phyloP scores from a whole-genome alignment of 2,888 invertebrate genomes.

The Drosophila hawaiiensis region DNA sequence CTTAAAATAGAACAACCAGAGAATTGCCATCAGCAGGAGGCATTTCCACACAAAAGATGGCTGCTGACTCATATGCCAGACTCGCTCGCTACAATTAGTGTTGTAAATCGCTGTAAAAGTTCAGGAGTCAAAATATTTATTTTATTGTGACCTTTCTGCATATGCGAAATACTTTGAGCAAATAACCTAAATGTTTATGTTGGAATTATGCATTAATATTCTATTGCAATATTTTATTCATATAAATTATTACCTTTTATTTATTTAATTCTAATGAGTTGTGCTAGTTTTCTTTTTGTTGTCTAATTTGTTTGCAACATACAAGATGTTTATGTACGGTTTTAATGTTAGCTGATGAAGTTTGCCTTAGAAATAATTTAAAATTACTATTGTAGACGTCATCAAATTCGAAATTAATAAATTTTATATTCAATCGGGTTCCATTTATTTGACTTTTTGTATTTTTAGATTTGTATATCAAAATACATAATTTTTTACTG shows the following conservation, averaged over 20 bases:
- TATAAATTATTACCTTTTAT: neutral
- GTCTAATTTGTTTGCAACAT: neutral
- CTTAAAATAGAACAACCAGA: conserved; percentile 19
- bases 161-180: neutral
- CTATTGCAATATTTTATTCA: neutral
- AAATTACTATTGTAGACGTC: neutral
- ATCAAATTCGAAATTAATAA: neutral
- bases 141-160: neutral
- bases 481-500: neutral
- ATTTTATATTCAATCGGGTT: neutral
- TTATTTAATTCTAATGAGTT: neutral
- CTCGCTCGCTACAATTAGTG: neutral
- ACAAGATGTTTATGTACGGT: neutral
- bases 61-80: neutral
- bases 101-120: neutral
- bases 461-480: neutral
- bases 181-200: neutral
- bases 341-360: neutral
- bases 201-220: neutral
- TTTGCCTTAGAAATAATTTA: neutral
- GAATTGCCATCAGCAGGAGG: neutral
- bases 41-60: conserved; percentile 11
- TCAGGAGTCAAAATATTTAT: neutral
- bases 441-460: neutral
- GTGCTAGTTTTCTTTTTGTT: neutral